Base-by-base conservation (phyloP, 2,797 vertebrate species). In the Sebastes flavidus region DNA sequence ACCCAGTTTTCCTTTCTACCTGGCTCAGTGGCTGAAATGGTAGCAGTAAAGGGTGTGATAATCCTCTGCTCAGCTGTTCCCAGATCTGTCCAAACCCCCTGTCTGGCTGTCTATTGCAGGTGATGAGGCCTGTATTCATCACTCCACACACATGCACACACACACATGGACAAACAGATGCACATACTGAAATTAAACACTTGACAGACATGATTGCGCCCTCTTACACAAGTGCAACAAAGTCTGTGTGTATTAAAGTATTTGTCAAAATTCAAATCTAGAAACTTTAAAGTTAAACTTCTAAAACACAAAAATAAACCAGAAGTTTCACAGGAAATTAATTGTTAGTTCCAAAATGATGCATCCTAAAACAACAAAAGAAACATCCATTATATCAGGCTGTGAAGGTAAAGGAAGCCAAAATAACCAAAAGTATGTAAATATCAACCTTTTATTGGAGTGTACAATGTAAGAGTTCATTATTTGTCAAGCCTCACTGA, bases 391-490 rank as follows among this genome's bases (percentile, higher is more conserved):
- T 14, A 11, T 18, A 4, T 49, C 24, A 42, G 58, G 9, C 11
- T 14, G 6, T 30, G 10, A 63, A 34, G 30, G 22, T 66, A 78
- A 87, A 87, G 65, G 14, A 87, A 66, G n/a, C 30, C 32, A 46
- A 72, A 70, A 87, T 14, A 65, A 25, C 29, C 81, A 52, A 71
- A 71, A 46, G 42, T 93, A 87, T 90, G 89, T 92, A 92, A 92
- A 94, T 91, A 92, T 94, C 82, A 93, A 93, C 93, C 90, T 95
- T 93, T 96, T 95, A 94, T 96, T 95, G 81, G 87, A 94, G 88
- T 93, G 89, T 94, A 90, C 92, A 95, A 85, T 95, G 94, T 85
- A 91, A 87, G 87, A 92, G 91, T 91, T 83, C 81, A 89, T 88
- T 85, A 91, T 94, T 88, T 86, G 59, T 91, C 91, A 88, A 85